phyloP scores from a whole-genome alignment of 2,797 vertebrate species.

The Poecilia gillii region DNA sequence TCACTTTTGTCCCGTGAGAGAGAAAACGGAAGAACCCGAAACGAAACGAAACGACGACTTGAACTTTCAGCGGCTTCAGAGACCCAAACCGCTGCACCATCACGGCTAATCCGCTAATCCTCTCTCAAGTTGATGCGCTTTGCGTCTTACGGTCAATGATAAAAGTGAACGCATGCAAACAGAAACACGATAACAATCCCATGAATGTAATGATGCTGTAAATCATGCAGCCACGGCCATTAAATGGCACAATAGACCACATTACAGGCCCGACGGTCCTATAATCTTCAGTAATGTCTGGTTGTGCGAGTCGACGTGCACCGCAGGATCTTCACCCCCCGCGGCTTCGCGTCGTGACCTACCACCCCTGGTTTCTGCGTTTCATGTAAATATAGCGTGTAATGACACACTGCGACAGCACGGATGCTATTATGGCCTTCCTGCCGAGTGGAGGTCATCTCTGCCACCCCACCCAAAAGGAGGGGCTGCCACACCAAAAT shows the following conservation, averaged over 20 bases:
- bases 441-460: constrained; percentile 80
- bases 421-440: constrained; percentile 79
- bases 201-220: constrained; percentile 56
- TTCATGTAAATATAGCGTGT: constrained; percentile 84
- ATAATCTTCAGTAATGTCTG: constrained; percentile 63
- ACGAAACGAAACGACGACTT: neutral
- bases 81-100: constrained; percentile 4
- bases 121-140: neutral
- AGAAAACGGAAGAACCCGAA: neutral
- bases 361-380: constrained; percentile 68
- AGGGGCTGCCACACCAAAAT: constrained; percentile 64
- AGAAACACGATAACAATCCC: constrained; percentile 43
- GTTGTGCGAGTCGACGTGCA: constrained; percentile 46
- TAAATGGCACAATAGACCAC: constrained; percentile 58
- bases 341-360: constrained; percentile 60
- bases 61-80: neutral
- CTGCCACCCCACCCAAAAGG: constrained; percentile 74
- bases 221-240: constrained; percentile 50
- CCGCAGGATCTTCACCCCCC: constrained; percentile 66
- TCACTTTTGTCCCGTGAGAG: neutral
- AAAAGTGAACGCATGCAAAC: constrained; percentile 33
- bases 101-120: constrained; percentile 18
- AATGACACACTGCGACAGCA: constrained; percentile 78
- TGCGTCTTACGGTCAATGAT: constrained; percentile 33
- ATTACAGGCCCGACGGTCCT: constrained; percentile 59